These are phyloP conservation scores for Drosophila subobscura DNA, from an alignment of 1,140 invertebrate genomes.

Conservation along the genomic window DNA sequence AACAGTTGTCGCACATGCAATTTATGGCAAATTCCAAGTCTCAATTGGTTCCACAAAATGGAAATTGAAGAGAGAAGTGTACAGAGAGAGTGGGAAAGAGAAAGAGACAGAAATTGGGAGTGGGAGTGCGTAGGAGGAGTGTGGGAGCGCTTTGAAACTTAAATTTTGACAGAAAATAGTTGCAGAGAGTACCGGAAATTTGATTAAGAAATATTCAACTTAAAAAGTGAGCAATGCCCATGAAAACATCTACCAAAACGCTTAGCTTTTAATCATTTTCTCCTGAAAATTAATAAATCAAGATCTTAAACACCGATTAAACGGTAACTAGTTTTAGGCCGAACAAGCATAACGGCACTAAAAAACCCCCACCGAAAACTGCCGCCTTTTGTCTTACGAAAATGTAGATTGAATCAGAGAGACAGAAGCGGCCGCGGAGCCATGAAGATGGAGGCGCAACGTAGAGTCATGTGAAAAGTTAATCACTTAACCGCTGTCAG, in stretches of 20 bases:
- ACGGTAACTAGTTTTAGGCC: slow-evolving; percentile 35
- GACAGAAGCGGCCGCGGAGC: slow-evolving; percentile 7
- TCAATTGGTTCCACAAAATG: slow-evolving; percentile 69
- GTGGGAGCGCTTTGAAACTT: slow-evolving; percentile 10
- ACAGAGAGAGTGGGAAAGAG: slow-evolving; percentile 14
- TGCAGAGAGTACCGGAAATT: too few relatives aligned
- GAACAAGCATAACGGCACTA: slow-evolving; percentile 39
- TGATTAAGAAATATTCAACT: too few relatives aligned
- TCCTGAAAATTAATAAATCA: slow-evolving; percentile 36
- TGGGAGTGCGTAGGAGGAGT: too few relatives aligned
- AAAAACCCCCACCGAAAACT: slow-evolving; percentile 12
- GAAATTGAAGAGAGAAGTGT: slow-evolving; percentile 57
- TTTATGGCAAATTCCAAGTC: slow-evolving; percentile 78
- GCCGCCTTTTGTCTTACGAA: slow-evolving; percentile 45
- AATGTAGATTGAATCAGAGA: slow-evolving; percentile 42
- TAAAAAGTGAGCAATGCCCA: too few relatives aligned
- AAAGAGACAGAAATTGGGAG: not conserved
- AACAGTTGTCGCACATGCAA: slow-evolving; percentile 78
- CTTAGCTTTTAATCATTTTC: too few relatives aligned
- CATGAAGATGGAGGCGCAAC: slow-evolving; percentile 26
- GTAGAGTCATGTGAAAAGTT: slow-evolving; percentile 47
- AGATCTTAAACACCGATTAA: slow-evolving; percentile 37
- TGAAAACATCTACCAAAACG: too few relatives aligned
- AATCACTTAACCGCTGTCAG: slow-evolving; percentile 48
- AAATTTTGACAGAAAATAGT: not conserved